A percentile compares a stretch with the other conserved stretches of the same genome.
Conservation (phyloP, 2,888 invertebrate genomes). For the Lamproptera curius region DNA sequence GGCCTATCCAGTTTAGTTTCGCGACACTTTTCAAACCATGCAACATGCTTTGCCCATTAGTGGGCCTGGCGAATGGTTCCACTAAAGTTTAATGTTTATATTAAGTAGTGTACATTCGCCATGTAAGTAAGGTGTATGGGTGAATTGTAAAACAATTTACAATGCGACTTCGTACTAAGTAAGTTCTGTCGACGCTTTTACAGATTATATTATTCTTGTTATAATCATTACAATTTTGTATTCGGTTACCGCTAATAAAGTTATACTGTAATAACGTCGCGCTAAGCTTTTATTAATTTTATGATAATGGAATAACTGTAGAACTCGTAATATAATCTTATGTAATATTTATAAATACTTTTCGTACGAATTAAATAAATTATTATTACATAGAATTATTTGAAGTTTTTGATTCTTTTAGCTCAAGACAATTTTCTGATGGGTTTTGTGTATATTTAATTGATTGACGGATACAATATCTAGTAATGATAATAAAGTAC, state of each 20-base stretch:
- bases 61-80: constrained; percentile 43
- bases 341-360: no score
- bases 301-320: no score
- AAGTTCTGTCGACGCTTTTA: constrained; percentile 21
- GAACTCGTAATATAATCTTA: no score
- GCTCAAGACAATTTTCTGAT: no score
- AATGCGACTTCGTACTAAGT: constrained; percentile 18
- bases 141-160: constrained; percentile 32
- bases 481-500: no score
- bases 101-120: constrained; percentile 34
- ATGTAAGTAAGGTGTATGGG: constrained; percentile 29
- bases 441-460: no score
- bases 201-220: constrained; percentile 5
- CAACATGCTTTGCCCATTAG: constrained; percentile 76
- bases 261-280: not conserved
- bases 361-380: no score
- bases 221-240: constrained; percentile 24
- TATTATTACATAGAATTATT: no score
- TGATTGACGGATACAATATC: no score
- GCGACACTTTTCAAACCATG: constrained; percentile 45
- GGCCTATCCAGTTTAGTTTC: constrained; percentile 41
- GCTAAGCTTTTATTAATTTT: constrained; percentile 4
- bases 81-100: constrained; percentile 71
- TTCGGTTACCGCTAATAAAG: constrained; percentile 22
- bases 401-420: no score